phyloP scores from a whole-genome alignment of 2,888 invertebrate genomes.

The Notodonta dromedarius region DNA sequence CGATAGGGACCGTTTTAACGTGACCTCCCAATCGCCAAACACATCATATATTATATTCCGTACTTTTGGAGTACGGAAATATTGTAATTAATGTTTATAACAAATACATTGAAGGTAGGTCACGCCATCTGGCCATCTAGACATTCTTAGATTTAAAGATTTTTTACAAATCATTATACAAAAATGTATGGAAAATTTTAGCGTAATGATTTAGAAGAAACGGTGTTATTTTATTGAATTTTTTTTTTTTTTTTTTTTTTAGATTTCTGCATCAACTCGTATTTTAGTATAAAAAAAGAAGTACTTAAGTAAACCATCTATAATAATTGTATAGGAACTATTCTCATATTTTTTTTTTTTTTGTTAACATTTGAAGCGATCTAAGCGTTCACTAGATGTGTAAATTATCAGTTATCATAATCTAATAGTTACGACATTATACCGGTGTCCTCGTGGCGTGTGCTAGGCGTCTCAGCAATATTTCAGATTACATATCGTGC shows the following conservation, averaged over 20 bases:
- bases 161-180: no score
- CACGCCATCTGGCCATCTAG: no score
- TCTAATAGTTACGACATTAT: constrained; percentile 32
- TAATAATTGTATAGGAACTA: constrained; percentile 64
- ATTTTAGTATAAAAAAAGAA: constrained; percentile 27
- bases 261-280: constrained; percentile 22
- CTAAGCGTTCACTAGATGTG: constrained; percentile 56
- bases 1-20: no score
- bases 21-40: no score
- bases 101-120: no score
- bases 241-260: not conserved
- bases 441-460: not conserved
- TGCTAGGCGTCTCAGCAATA: not conserved
- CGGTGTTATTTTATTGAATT: no score
- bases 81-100: no score
- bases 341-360: constrained; percentile 27
- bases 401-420: constrained; percentile 25
- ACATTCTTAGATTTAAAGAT: no score
- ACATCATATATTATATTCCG: no score
- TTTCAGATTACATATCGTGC: not conserved
- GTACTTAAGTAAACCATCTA: constrained; percentile 28
- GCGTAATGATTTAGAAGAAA: no score
- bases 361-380: constrained; percentile 62
- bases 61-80: no score
- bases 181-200: no score